Evolutionary conservation across 2,113 vertebrate species (phyloP).

Genomic region (Suncus etruscus): DNA sequence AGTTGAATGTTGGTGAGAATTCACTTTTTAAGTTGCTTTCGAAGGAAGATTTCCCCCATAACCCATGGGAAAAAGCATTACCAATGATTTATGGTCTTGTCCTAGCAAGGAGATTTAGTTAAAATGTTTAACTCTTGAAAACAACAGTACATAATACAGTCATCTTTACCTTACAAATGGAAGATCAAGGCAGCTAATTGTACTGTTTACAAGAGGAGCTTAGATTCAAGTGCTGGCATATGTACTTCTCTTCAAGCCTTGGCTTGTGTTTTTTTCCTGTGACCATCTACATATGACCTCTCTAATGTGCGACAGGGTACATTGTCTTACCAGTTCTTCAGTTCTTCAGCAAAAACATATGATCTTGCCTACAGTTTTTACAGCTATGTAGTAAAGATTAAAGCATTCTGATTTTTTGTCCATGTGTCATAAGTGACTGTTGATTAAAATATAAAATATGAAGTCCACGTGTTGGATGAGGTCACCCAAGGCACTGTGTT

Average conservation of each 20-base stretch:
- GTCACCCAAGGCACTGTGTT: too few relatives aligned
- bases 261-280: not conserved
- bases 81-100: not conserved
- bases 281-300: not conserved
- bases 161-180: not conserved
- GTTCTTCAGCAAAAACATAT: not conserved
- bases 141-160: not conserved
- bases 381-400: conserved; percentile 46
- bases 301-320: not conserved
- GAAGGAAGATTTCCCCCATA: not conserved
- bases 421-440: not conserved
- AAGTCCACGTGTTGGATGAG: too few relatives aligned
- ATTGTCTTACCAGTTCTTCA: not conserved
- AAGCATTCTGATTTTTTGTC: conserved; percentile 38
- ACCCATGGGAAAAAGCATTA: not conserved
- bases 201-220: not conserved
- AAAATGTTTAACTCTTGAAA: not conserved
- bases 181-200: not conserved
- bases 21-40: not conserved
- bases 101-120: not conserved
- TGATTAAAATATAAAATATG: too few relatives aligned
- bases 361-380: not conserved
- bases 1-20: conserved; percentile 17
- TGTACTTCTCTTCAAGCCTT: not conserved
- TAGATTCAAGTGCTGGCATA: not conserved